These are phyloP conservation scores for Lichenostomus cassidix DNA, from an alignment of 2,113 vertebrate species.

Conservation along the genomic window DNA sequence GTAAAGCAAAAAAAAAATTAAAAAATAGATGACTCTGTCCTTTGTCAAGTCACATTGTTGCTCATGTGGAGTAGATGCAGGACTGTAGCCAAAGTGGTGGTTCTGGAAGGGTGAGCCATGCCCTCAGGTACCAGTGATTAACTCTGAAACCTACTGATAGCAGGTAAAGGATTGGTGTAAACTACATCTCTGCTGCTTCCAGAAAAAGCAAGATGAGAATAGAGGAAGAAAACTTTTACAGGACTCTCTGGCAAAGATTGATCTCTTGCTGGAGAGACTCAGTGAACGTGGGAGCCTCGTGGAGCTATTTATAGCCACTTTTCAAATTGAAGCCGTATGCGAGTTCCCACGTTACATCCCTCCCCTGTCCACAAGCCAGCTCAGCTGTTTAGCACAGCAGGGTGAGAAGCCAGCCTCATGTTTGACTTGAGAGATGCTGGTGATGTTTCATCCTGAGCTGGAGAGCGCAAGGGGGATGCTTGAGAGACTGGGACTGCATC, in stretches of 20 bases:
- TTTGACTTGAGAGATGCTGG: background rate
- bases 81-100: background rate
- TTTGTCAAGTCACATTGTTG: background rate
- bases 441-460: background rate
- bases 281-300: background rate
- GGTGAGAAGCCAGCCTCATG: background rate
- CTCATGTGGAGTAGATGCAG: background rate
- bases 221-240: background rate
- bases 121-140: background rate
- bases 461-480: background rate
- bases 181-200: background rate
- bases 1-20: background rate
- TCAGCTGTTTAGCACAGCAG: background rate
- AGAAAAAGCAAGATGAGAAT: background rate
- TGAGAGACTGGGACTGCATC: background rate
- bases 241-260: background rate
- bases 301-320: slow-evolving; percentile 39
- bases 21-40: background rate
- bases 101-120: background rate
- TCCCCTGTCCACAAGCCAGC: background rate
- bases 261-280: background rate
- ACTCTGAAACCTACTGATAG: background rate
- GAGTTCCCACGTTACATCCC: slow-evolving; percentile 9
- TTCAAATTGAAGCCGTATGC: slow-evolving; percentile 26
- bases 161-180: fast-evolving